Evolutionary conservation across 2,113 vertebrate genomes (phyloP).

Genomic region (Pedionomus torquatus): DNA sequence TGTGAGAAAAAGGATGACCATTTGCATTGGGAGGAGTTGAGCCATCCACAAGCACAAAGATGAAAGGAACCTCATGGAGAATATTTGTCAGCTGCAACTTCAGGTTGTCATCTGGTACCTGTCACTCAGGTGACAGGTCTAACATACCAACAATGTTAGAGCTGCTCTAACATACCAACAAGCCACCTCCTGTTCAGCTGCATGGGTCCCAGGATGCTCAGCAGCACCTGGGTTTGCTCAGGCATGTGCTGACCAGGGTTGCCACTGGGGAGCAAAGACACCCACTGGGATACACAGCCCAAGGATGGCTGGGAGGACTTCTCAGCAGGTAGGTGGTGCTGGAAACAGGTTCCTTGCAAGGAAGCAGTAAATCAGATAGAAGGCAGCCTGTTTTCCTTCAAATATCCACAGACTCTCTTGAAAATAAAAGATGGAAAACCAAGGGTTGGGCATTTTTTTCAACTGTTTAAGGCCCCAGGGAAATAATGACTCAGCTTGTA

Average conservation of each 20-base stretch:
- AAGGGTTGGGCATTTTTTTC: background rate
- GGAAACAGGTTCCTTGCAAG: background rate
- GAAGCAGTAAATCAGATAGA: background rate
- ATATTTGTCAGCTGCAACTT: background rate
- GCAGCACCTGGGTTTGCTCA: background rate
- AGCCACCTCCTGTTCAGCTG: background rate
- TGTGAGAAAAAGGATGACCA: background rate
- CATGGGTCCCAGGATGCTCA: accelerated
- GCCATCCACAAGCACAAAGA: background rate
- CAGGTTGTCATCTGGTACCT: background rate
- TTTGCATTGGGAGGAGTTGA: accelerated
- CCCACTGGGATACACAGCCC: background rate
- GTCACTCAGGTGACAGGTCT: background rate
- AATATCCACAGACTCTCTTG: background rate
- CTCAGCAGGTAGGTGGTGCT: background rate
- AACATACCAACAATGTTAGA: background rate
- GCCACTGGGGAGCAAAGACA: background rate
- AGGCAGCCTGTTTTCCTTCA: background rate
- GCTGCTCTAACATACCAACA: background rate
- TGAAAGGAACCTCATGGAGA: background rate
- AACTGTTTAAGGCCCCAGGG: background rate
- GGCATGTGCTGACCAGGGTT: accelerated
- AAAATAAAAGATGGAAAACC: background rate
- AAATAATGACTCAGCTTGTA: background rate
- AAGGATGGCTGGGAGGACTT: background rate